Evolutionary conservation across 2,797 vertebrate genomes (phyloP).

Genomic region (Spinibarbus caldwelli): DNA sequence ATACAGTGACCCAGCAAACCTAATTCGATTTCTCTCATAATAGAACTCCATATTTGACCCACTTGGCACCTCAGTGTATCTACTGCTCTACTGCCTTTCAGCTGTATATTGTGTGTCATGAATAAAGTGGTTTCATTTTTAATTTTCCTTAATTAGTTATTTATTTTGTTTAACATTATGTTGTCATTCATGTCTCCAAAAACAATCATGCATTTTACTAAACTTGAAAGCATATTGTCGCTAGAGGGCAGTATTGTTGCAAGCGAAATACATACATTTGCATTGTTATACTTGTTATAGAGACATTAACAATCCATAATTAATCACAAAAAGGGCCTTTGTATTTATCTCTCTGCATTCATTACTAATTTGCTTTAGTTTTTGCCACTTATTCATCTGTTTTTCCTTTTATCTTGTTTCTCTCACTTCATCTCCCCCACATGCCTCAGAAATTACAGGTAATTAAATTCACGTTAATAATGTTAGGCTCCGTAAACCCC

Average conservation of each 20-base stretch:
- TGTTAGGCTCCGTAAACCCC: constrained; percentile 2
- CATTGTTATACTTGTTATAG: background rate
- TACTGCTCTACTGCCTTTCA: background rate
- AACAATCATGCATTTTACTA: background rate
- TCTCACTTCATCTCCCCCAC: constrained; percentile 16
- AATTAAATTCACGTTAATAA: constrained; percentile 47
- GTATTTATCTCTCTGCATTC: background rate
- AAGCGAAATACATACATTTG: background rate
- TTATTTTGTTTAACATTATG: background rate
- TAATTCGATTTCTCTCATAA: constrained; percentile 14
- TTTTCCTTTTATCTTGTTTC: constrained; percentile 17
- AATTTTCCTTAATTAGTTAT: background rate
- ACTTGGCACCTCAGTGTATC: background rate
- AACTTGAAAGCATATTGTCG: background rate
- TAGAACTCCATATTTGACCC: constrained; percentile 10
- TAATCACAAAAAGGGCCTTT: background rate
- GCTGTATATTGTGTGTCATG: background rate
- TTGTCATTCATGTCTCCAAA: no score
- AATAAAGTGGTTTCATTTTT: background rate
- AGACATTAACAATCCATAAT: background rate
- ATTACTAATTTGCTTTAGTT: constrained; percentile 1
- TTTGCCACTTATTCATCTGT: constrained; percentile 13
- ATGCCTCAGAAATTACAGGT: constrained; percentile 34
- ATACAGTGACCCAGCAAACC: constrained; percentile 35
- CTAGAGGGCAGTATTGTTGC: constrained; percentile 36